These are phyloP conservation scores for Ictidomys tridecemlineatus DNA, from an alignment of 2,113 vertebrate genomes.

Conservation along the genomic window DNA sequence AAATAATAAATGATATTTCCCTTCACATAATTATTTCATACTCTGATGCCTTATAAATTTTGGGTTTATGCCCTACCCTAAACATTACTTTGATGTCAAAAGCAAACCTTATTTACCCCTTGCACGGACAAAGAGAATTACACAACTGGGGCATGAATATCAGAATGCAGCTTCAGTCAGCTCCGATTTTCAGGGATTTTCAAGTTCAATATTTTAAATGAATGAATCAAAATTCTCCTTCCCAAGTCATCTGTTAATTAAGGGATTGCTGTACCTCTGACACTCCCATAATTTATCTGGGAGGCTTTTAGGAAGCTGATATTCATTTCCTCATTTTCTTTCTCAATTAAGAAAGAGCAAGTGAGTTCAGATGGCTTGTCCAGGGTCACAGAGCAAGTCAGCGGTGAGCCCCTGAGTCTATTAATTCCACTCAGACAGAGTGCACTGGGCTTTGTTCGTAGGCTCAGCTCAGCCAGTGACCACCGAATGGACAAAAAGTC, in stretches of 20 bases:
- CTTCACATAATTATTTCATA: conserved; percentile 9
- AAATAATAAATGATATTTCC: not conserved
- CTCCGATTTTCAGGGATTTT: not conserved
- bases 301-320: conserved; percentile 1
- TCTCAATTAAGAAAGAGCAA: conserved; percentile 64
- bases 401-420: not conserved
- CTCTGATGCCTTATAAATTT: conserved; percentile 36
- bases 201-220: not conserved
- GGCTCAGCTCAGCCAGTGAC: not conserved
- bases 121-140: not conserved
- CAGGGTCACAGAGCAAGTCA: conserved; percentile 62
- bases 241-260: conserved; percentile 36
- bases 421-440: conserved; percentile 16
- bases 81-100: conserved; percentile 39
- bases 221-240: not conserved
- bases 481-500: conserved; percentile 41
- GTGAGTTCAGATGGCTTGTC: conserved; percentile 35
- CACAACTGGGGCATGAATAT: not conserved
- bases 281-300: not conserved
- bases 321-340: conserved; percentile 26
- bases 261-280: conserved; percentile 26
- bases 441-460: not conserved
- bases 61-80: not conserved
- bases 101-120: not conserved
- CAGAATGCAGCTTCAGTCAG: not conserved